Conservation (phyloP, 2,888 invertebrate genomes). For the Acrobasis repandana region DNA sequence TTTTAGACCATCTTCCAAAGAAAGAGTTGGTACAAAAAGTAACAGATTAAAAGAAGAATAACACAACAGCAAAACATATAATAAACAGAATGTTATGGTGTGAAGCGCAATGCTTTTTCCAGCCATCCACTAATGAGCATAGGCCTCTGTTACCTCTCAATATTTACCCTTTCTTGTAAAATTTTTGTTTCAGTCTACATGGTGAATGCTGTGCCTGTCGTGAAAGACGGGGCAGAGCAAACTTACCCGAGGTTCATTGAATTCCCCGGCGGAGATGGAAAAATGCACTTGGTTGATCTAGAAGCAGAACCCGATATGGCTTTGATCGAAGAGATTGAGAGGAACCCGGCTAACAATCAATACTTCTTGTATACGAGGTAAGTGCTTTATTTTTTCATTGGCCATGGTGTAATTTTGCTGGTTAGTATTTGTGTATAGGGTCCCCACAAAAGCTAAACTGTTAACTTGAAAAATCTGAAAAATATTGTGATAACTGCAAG, state of each 20-base stretch:
- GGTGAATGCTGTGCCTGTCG: slow-evolving; percentile 1
- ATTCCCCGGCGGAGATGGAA: slow-evolving; percentile 50
- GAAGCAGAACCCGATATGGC: slow-evolving; percentile 43
- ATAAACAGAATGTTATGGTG: no score
- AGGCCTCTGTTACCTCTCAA: no score
- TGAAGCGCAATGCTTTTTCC: no score
- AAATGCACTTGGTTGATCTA: slow-evolving; percentile 48
- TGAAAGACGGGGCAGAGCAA: not conserved
- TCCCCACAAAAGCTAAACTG: no score
- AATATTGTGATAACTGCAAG: no score
- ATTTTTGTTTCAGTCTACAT: not conserved
- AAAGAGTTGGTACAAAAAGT: no score
- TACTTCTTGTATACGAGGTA: slow-evolving; percentile 53
- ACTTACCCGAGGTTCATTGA: slow-evolving; percentile 47
- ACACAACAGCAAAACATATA: no score
- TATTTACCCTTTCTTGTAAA: not conserved
- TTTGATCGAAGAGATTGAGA: slow-evolving; percentile 43
- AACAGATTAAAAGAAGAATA: no score
- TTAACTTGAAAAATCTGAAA: no score
- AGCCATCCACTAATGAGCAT: no score
- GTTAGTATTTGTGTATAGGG: no score
- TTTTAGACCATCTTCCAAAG: no score
- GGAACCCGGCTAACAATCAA: slow-evolving; percentile 48
- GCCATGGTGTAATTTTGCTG: not conserved
- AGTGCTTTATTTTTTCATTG: not conserved